Conservation (phyloP, 2,797 vertebrate genomes). For the Gallirallus australis region DNA sequence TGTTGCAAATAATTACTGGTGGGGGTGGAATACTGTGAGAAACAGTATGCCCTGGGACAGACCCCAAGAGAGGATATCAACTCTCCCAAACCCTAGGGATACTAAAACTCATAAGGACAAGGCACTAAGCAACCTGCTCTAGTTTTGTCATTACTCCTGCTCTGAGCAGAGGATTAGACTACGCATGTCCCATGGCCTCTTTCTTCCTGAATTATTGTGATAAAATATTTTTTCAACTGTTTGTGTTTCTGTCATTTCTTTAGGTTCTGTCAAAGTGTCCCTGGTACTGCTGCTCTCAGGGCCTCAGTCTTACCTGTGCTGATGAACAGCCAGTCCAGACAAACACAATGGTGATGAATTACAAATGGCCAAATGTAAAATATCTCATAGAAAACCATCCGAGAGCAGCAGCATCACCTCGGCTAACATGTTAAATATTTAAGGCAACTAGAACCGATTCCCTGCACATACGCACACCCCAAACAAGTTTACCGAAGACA, state of each 20-base stretch:
- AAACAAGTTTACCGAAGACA: not conserved
- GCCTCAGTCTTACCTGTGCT: not conserved
- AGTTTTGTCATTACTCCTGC: not conserved
- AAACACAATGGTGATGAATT: not conserved
- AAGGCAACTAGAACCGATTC: not conserved
- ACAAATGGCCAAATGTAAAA: not conserved
- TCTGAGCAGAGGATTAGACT: not conserved
- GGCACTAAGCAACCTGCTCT: not conserved
- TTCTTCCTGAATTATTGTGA: not conserved
- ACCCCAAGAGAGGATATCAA: not conserved
- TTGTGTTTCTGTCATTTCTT: not conserved
- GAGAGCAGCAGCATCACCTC: not conserved
- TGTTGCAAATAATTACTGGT: not conserved
- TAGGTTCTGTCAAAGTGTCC: not conserved
- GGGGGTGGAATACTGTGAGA: not conserved
- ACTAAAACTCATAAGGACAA: not conserved
- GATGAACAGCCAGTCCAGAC: not conserved
- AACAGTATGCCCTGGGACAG: not conserved
- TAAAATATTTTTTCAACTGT: not conserved
- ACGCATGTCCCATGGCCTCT: not conserved
- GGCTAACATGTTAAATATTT: not conserved
- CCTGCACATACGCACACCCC: fast-evolving
- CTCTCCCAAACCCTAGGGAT: not conserved
- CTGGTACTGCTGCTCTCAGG: not conserved
- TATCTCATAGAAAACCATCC: not conserved